A percentile compares a stretch with the other conserved stretches of the same genome.
phyloP scores from a whole-genome alignment of 2,113 vertebrate genomes.

The mouse (Mus musculus) region GRCm39 chr4:75304501-75305000 shows the following conservation, averaged over 20 bases:
- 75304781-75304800: slow-evolving; percentile 92
- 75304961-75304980: slow-evolving; percentile 91
- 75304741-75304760: slow-evolving; percentile 88
- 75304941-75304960: slow-evolving; percentile 91
- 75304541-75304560: slow-evolving; percentile 89
- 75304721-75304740: slow-evolving; percentile 86
- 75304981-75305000: slow-evolving; percentile 82
- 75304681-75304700: slow-evolving; percentile 91
- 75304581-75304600: slow-evolving; percentile 87
- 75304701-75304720: slow-evolving; percentile 94
- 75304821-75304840: slow-evolving; percentile 91
- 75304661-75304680: slow-evolving; percentile 90
- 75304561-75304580: slow-evolving; percentile 85
- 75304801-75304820: slow-evolving; percentile 91
- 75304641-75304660: slow-evolving; percentile 86
- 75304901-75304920: slow-evolving; percentile 93
- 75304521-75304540: slow-evolving; percentile 89
- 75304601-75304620: slow-evolving; percentile 90
- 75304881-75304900: slow-evolving; percentile 92
- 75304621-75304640: slow-evolving; percentile 90
- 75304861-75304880: slow-evolving; percentile 90
- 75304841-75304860: slow-evolving; percentile 92
- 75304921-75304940: slow-evolving; percentile 92
- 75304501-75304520: slow-evolving; percentile 89
- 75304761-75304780: slow-evolving; percentile 88